Evolutionary conservation across 2,113 vertebrate genomes (phyloP).

Genomic region (Pteronura brasiliensis): DNA sequence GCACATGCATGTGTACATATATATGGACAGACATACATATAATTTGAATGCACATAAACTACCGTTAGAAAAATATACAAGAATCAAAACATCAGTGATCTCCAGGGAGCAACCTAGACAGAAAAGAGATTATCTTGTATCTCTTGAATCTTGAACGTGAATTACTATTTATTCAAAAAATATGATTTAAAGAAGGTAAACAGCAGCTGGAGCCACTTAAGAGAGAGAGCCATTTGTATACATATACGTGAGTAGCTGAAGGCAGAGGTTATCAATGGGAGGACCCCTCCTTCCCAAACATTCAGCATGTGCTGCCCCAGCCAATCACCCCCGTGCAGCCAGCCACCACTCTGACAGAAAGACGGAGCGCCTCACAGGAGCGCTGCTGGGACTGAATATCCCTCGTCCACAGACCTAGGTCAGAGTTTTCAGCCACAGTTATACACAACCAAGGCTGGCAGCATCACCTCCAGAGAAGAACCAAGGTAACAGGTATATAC

Average conservation of each 20-base stretch:
- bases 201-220: neutral
- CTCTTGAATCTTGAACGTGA: neutral
- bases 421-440: neutral
- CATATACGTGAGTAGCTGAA: neutral
- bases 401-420: neutral
- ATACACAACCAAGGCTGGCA: neutral
- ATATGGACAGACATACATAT: neutral
- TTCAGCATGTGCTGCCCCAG: neutral
- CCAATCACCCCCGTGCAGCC: neutral
- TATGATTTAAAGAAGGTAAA: neutral
- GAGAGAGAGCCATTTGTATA: neutral
- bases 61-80: neutral
- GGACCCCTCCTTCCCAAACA: neutral
- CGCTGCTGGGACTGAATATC: neutral
- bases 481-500: neutral
- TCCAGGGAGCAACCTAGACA: neutral
- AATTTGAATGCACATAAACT: neutral
- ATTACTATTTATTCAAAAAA: slow-evolving; percentile 3
- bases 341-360: neutral
- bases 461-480: neutral
- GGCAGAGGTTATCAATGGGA: neutral
- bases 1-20: neutral
- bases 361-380: neutral
- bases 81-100: neutral
- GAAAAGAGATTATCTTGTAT: neutral